Evolutionary conservation across 2,888 invertebrate species (phyloP), one percentile per base, ranked within the genome.

Genomic region (Cantharis rustica): DNA sequence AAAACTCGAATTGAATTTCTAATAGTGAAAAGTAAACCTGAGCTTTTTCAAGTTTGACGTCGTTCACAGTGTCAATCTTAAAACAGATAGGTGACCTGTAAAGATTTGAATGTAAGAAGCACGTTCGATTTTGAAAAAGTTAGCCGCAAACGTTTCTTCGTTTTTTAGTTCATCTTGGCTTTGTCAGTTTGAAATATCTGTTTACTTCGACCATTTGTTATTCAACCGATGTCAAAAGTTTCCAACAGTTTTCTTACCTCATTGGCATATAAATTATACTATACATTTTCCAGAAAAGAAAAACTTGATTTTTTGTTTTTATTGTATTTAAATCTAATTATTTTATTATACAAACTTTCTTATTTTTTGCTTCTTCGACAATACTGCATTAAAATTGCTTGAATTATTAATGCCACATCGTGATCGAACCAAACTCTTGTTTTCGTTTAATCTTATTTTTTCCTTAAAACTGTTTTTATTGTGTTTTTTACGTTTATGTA

Each of bases 71-170:
- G 47, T 81, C 81, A 73, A 70, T 78, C 72, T 72, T 78, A 68
- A 63, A 77, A 77, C 77, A 76, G 75, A 74, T 79, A 79, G 80
- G 79, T 80, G 79, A 80, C 80, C 80, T 72, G 79, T 76, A 79
- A 80, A 79, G 76, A 79, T 80, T 79, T 73, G 74, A 73, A 73
- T 79, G 74, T 73, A 80, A 76, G 75, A 78, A 69, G 47, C 73
- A 74, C 72, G 75, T 72, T 47, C 47, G 47, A 47, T 47, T 26
- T 23, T 69, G 68, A 17, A 75, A 71, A 63, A 77, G 70, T 26
- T 20, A 61, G 47, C 61, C 64, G 62, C 47, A 66, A 72, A 76
- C 69, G 73, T 79, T 77, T 78, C 75, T 76, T 79, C 72, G 68
- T 72, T 75, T 75, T 74, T 71, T 61, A 31, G 68, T 75, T 66